Evolutionary conservation across 2,888 invertebrate genomes (phyloP), one percentile per base, ranked within the genome.

Genomic region (Eupeodes latifasciatus): DNA sequence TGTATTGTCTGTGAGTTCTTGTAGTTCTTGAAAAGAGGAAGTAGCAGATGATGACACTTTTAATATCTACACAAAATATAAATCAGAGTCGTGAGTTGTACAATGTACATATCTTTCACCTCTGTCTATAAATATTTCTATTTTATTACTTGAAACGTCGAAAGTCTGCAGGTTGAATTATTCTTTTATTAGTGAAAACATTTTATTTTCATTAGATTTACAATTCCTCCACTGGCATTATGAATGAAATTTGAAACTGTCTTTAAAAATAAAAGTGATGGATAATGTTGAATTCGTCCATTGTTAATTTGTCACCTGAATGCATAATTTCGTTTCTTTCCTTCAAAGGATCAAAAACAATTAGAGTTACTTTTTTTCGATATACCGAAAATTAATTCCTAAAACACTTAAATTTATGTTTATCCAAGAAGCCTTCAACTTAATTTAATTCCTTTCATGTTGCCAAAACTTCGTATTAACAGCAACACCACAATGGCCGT

Each of bases 11-110:
- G 34, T 14, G 4, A 12, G 53, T 53, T 40, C 40, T 40, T 53
- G 36, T 4, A 40, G 34, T 62, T 62, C 16, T 64, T 27, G 34
- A 55, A 49, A 71, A 5, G 53, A 36, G 40, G 40, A 40, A 53
- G 16, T 14, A 40, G 19, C 55, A 71, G 71, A 71, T 55, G 71
- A 67, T 71, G 55, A 53, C 51, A 67, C 34, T 51, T 27, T 27
- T 67, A 10, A 47, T 4, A 27, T 27, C 27, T 27, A 67, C 34
- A 69, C n/a, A 53, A 69, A 55, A 55, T 19, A 40, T 34, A 53
- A 53, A 55, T 36, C n/a, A 69, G 12, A n/a, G 34, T 36, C 16
- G 11, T 9, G 16, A 55, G 14, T 0, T 34, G 16, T 55, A 9
- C 9, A 40, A 0, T 34, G 16, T 55, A 9, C 9, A 40, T 40